A percentile compares a stretch with the other conserved stretches of the same genome.
Evolutionary conservation across 2,888 invertebrate species (phyloP).

Genomic region (Polyploca ridens): DNA sequence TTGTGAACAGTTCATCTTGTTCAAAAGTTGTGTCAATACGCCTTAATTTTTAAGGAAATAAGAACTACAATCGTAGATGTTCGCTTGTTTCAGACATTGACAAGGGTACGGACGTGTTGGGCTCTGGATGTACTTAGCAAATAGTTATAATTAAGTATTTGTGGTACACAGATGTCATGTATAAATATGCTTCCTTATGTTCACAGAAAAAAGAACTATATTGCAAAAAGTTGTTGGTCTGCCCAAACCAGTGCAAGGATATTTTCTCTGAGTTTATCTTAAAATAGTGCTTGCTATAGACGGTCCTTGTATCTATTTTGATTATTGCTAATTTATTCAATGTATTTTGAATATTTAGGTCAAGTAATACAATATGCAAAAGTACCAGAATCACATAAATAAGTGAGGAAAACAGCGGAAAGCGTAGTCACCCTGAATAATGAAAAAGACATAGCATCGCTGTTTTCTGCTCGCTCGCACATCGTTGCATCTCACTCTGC

Average conservation of each 20-base stretch:
- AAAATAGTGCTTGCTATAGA: background rate
- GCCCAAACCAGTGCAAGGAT: too few relatives aligned
- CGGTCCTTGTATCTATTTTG: background rate
- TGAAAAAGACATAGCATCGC: constrained; percentile 48
- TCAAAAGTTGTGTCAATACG: background rate
- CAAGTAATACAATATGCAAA: constrained; percentile 27
- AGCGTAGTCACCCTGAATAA: constrained; percentile 62
- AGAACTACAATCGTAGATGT: constrained; percentile 18
- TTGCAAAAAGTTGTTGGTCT: too few relatives aligned
- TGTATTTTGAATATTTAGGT: constrained; percentile 30
- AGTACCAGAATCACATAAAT: constrained; percentile 27
- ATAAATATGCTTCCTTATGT: background rate
- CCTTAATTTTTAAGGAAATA: constrained; percentile 14
- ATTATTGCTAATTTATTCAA: constrained; percentile 9
- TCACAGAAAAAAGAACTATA: background rate
- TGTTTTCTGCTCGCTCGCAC: constrained; percentile 43
- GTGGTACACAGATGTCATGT: background rate
- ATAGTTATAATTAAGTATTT: constrained; percentile 23
- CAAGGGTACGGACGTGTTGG: constrained; percentile 26
- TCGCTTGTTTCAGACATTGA: constrained; percentile 26
- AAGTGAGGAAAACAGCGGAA: constrained; percentile 49
- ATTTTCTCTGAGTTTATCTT: too few relatives aligned
- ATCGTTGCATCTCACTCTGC: constrained; percentile 24
- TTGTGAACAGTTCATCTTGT: background rate
- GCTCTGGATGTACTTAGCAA: constrained; percentile 17